Evolutionary conservation across 2,888 invertebrate species (phyloP).

Genomic region (Acronicta psi): DNA sequence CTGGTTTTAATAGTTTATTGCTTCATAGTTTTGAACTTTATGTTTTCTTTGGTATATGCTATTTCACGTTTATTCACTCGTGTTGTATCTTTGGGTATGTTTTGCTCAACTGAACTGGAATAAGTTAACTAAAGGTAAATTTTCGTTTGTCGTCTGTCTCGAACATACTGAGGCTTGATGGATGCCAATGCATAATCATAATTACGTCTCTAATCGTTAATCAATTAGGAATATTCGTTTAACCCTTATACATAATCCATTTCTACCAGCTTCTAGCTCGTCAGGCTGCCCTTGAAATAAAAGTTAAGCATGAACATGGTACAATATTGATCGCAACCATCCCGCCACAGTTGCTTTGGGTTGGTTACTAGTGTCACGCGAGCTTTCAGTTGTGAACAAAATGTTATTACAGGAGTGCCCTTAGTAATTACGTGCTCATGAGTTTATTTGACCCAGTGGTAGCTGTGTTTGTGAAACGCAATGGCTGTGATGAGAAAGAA

Average conservation of each 20-base stretch:
- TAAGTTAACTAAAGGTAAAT: neutral
- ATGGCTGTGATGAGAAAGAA: conserved; percentile 64
- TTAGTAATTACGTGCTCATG: conserved; percentile 47
- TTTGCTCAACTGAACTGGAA: too few relatives aligned
- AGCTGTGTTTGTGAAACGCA: conserved; percentile 33
- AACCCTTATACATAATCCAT: conserved; percentile 41
- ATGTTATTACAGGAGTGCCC: conserved; percentile 71
- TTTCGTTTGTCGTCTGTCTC: neutral
- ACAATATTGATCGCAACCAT: conserved; percentile 73
- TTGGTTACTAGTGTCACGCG: conserved; percentile 76
- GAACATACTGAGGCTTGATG: neutral
- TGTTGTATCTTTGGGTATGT: too few relatives aligned
- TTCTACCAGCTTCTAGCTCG: conserved; percentile 46
- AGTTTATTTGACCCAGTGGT: conserved; percentile 34
- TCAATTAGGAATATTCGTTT: conserved; percentile 28
- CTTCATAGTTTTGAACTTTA: neutral
- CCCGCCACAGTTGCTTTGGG: conserved; percentile 51
- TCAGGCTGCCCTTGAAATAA: conserved; percentile 67
- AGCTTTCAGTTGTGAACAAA: conserved; percentile 67
- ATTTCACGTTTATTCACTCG: too few relatives aligned
- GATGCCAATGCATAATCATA: too few relatives aligned
- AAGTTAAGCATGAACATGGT: conserved; percentile 63
- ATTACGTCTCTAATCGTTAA: conserved; percentile 23
- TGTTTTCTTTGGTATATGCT: too few relatives aligned
- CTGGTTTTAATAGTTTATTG: conserved; percentile 28